Evolutionary conservation across 2,113 vertebrate genomes (phyloP), one percentile per base, ranked within the genome.

Genomic region (Aphyosemion australe): DNA sequence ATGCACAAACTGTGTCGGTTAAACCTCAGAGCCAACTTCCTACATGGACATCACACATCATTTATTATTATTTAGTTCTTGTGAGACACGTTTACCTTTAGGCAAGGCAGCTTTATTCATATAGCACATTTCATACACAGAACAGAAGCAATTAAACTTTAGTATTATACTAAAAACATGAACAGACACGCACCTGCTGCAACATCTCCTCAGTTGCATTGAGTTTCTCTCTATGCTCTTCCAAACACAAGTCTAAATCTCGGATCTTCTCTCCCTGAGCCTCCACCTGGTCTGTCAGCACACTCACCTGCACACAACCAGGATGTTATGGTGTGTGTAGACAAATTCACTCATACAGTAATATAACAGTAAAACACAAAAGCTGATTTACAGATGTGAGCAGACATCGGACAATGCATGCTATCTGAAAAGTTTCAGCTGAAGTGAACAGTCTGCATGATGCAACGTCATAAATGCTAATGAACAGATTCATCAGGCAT

Each of bases 251-350:
- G 63, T 99, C 97, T 73, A 99, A 86, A 78, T 99, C 97, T 15
- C 97, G 92, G 69, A 99, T 99, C 91, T 99, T 99, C 79, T 99
- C 97, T 41, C 97, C 97, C 43, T 99, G 97, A 20, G 96, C 97
- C 66, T 99, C 97, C 63, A 99, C 97, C 80, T 99, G 97, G 89
- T 99, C 97, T 0, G 97, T 99, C 69, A 99, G 89, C 67, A 99
- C 97, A 57, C 97, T 99, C 5, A 99, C 96, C 97, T 99, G 80
- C 3, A 72, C 16, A 31, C 5, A 15, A 81, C 47, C 10, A 66
- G 73, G 15, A 20, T 43, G 43, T 21, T 8, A 47, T 2, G 12
- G 20, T 31, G 49, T 8, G 8, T 31, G 26, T 31, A 26, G 13
- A 51, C 19, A 18, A 50, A 21, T 31, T 13, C 34, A 37, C 34